Evolutionary conservation across 2,797 vertebrate species (phyloP), one percentile per base, ranked within the genome.

Genomic region (Acridotheres tristis): DNA sequence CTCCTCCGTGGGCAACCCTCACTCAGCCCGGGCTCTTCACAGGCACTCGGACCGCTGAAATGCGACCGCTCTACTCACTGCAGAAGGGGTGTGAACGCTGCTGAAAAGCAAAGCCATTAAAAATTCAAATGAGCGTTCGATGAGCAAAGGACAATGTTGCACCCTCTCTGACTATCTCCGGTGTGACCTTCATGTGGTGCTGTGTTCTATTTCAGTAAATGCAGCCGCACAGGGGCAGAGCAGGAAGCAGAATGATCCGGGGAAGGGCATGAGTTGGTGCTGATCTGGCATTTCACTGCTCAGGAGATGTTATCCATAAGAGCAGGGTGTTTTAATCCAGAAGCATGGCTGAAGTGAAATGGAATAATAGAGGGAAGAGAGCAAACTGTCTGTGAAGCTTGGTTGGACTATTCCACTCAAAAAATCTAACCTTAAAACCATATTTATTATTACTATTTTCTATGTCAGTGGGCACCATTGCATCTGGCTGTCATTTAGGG

Each of bases 41-140:
- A 5, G 73, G 78, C 29, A 1, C 48, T 17, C 0, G 1, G 54
- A 6, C 61, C 26, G 0, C 69, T 7, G 76, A 67, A 25, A 71
- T 0, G 53, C 1, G 18, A n/a, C 67, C 2, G 2, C 71, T 92
- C 61, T 3, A 1, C 77, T 55, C 48, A 0, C 51, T 0, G 57
- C 86, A 34, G 80, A 76, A 86, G 62, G 86, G 79, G 29, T 59
- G 82, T 65, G 89, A 93, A n/a, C n/a, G 5, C 9, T 42, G 76
- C 91, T 63, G 69, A 47, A 54, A 36, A 67, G 94, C 80, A 77
- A 69, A 96, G 75, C 93, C 83, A 94, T 97, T 95, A 95, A 90
- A 93, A 88, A 96, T 96, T 96, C 89, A 95, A 95, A 97, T 96
- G 91, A 96, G 94, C 10, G 1, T 88, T 96, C 48, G 5, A 77